Percentiles rank a stretch among this genome's conserved stretches.
Evolutionary conservation across 2,113 vertebrate species (phyloP).

Genomic region (Crotalus tigris): DNA sequence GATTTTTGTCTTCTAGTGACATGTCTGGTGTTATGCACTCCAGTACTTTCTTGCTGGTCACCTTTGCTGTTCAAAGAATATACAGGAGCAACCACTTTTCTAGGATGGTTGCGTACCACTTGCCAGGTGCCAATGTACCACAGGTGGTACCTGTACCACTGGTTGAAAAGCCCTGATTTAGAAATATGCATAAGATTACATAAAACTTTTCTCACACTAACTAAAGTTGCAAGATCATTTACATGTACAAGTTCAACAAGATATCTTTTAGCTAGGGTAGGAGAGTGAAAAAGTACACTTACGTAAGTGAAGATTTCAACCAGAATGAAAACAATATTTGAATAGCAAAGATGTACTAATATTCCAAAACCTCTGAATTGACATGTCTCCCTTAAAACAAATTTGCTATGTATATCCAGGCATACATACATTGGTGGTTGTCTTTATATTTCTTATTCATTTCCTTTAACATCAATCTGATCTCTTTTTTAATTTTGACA

Average conservation of each 20-base stretch:
- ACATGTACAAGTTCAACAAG: neutral
- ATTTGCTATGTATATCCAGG: neutral
- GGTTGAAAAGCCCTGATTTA: neutral
- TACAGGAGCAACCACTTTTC: no score
- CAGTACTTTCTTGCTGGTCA: neutral
- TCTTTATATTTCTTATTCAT: neutral
- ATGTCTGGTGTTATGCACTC: neutral
- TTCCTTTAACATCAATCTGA: neutral
- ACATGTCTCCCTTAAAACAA: neutral
- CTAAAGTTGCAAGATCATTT: neutral
- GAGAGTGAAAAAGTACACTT: neutral
- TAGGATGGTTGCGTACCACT: no score
- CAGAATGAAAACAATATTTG: neutral
- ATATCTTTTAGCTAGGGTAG: neutral
- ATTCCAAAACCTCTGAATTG: neutral
- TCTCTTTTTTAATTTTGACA: neutral
- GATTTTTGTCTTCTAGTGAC: neutral
- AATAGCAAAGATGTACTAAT: neutral
- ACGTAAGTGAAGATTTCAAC: neutral
- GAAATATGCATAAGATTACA: neutral
- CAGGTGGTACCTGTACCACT: no score
- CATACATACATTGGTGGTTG: neutral
- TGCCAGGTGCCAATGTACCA: no score
- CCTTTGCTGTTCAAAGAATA: neutral
- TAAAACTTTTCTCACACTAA: neutral